Evolutionary conservation across 2,113 vertebrate species (phyloP).

Genomic region (Barnardius zonarius): DNA sequence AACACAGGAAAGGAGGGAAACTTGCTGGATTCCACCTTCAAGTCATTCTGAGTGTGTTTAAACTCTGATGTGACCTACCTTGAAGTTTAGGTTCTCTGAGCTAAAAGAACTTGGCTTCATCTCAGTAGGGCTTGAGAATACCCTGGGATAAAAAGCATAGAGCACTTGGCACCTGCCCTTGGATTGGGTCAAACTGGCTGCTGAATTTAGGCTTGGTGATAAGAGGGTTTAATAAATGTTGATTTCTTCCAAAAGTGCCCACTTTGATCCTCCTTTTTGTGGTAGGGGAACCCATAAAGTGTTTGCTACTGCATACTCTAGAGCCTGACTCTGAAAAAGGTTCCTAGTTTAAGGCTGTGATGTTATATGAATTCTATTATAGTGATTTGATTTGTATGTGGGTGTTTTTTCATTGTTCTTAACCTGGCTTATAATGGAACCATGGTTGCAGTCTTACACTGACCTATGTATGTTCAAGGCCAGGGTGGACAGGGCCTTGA

Average conservation of each 20-base stretch:
- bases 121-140: neutral
- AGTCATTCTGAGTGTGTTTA: neutral
- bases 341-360: neutral
- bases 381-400: neutral
- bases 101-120: neutral
- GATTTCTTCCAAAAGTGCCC: neutral
- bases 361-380: neutral
- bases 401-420: neutral
- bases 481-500: neutral
- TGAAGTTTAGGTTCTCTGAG: neutral
- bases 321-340: neutral
- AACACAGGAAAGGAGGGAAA: neutral
- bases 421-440: neutral
- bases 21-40: neutral
- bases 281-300: neutral
- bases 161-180: neutral
- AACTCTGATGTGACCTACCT: neutral
- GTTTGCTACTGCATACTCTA: neutral
- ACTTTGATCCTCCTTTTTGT: neutral
- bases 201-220: neutral
- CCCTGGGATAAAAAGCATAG: neutral
- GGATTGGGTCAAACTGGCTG: neutral
- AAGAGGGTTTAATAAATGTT: neutral
- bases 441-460: neutral
- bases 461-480: neutral